Evolutionary conservation across 2,888 invertebrate species (phyloP), one percentile per base, ranked within the genome.

Genomic region (Xestia rhomboidea): DNA sequence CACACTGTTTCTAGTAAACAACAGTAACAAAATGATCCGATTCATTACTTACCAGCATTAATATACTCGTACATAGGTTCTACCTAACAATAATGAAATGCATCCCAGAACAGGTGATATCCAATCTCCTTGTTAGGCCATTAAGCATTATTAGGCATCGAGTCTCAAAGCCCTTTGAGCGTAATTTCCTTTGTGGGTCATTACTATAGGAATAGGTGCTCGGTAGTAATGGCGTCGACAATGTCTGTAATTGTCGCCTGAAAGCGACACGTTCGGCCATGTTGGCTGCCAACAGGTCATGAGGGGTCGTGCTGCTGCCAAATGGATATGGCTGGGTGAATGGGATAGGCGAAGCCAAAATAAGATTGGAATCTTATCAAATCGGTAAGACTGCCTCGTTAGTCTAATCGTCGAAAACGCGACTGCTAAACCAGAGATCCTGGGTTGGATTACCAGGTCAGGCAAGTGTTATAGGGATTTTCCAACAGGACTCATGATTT

Each of bases 101-200:
- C 34, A 46, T 54, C 27, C 21, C 15, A 46, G 38, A 63, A 49
- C 49, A 75, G 46, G 67, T 68, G 49, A 75, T 24, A 79, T 13
- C 4, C 63, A 68, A 63, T 49, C 10, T n/a, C 46, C 66, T 54
- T 62, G 44, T 27, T 44, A 11, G 27, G 13, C 30, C 41, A 57
- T 51, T 75, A 51, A 49, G 44, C 41, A 15, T 49, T 51, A 62
- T 38, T 73, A 74, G 81, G 81, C 38, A 79, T 67, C 6, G 51
- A 66, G 15, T 49, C 62, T 34, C 63, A 44, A 77, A 71, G 68
- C 49, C 63, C 57, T 71, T 82, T 71, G 44, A 63, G 67, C 62
- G 27, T 34, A 51, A 69, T 62, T 82, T 51, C 57, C 63, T 68
- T 54, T 77, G 60, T 57, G 21, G 82, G 15, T 66, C 30, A 76